phyloP scores from a whole-genome alignment of 2,797 vertebrate species.

The Steatocranus sp. region DNA sequence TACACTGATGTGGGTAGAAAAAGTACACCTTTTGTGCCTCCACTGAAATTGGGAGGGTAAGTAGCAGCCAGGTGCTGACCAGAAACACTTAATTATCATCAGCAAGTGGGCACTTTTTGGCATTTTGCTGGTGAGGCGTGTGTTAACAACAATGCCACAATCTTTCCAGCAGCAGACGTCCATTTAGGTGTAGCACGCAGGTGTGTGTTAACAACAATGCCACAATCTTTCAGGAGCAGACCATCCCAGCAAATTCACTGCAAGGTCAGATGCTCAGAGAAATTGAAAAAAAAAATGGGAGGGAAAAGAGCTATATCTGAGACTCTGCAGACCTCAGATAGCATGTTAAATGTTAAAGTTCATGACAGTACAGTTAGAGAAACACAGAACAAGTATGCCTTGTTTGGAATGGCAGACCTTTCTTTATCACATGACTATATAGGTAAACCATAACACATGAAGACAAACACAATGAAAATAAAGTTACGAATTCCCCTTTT shows the following conservation, averaged over 20 bases:
- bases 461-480: neutral
- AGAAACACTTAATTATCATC: neutral
- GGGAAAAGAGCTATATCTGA: rapidly evolving
- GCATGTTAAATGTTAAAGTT: neutral
- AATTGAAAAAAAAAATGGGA: neutral
- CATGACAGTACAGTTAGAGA: neutral
- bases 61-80: neutral
- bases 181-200: neutral
- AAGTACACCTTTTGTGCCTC: neutral
- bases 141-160: neutral
- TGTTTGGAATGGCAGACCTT: neutral
- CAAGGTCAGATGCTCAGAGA: neutral
- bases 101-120: neutral
- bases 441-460: neutral
- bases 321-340: neutral
- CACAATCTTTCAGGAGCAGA: neutral
- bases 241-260: neutral
- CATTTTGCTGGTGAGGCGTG: neutral
- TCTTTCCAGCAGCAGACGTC: neutral
- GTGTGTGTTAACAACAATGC: neutral
- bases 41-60: neutral
- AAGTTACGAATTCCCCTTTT: neutral
- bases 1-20: neutral
- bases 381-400: neutral
- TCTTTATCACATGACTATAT: neutral